phyloP scores from a whole-genome alignment of 2,888 invertebrate species.

The Sisyra nigra region DNA sequence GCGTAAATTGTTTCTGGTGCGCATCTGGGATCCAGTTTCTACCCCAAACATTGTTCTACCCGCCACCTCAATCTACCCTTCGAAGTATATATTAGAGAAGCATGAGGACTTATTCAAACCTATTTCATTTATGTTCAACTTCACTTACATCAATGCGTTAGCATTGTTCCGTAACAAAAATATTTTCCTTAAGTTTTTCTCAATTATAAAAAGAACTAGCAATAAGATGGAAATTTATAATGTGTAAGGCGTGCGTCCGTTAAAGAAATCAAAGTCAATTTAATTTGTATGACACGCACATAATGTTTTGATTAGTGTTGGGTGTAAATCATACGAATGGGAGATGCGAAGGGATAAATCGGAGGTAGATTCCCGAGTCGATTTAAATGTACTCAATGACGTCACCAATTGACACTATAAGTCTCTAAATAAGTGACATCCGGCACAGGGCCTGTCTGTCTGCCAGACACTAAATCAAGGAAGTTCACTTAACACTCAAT shows the following conservation, averaged over 20 bases:
- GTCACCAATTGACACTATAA: slow-evolving; percentile 9
- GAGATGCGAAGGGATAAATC: not conserved
- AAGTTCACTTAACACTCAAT: slow-evolving; percentile 6
- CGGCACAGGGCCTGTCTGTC: slow-evolving; percentile 4
- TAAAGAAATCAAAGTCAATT: no score
- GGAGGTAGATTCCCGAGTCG: slow-evolving; percentile 2
- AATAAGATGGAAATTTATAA: no score
- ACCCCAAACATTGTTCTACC: not conserved
- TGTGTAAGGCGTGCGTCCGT: no score
- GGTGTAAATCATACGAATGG: no score
- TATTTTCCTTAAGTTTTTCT: no score
- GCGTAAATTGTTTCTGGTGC: slow-evolving; percentile 12
- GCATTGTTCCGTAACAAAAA: no score
- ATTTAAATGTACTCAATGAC: slow-evolving; percentile 4
- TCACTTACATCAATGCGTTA: no score
- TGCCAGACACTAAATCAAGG: slow-evolving; percentile 3
- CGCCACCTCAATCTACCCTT: not conserved
- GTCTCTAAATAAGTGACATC: slow-evolving; percentile 6
- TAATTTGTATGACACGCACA: no score
- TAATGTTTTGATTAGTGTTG: no score
- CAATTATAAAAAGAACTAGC: no score
- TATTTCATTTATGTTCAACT: no score
- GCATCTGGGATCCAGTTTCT: slow-evolving; percentile 7
- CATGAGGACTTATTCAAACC: no score
- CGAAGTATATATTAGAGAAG: not conserved